A percentile compares a stretch with the other conserved stretches of the same genome.
phyloP scores from a whole-genome alignment of 2,888 invertebrate species.

The Brachyptera putata region DNA sequence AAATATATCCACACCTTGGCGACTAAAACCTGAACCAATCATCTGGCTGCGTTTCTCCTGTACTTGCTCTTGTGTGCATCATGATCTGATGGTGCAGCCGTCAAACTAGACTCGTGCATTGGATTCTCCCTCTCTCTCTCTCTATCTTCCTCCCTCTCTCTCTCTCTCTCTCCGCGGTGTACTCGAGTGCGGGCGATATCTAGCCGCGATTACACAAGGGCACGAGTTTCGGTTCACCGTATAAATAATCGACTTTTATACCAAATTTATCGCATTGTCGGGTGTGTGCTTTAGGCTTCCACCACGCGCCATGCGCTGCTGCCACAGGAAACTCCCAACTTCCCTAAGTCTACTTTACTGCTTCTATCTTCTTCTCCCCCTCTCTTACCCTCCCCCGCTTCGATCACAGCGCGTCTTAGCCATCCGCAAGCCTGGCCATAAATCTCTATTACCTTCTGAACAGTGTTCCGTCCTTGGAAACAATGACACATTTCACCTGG shows the following conservation, averaged over 20 bases:
- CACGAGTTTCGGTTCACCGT: constrained; percentile 1
- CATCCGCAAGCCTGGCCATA: constrained; percentile 20
- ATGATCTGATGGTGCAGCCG: too few relatives aligned
- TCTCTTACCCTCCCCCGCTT: constrained; percentile 28
- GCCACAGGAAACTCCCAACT: constrained; percentile 14
- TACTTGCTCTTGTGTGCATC: too few relatives aligned
- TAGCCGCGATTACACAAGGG: too few relatives aligned
- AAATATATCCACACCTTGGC: too few relatives aligned
- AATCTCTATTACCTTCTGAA: constrained; percentile 24
- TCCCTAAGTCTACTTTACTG: constrained; percentile 16
- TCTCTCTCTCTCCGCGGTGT: too few relatives aligned
- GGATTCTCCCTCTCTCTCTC: too few relatives aligned
- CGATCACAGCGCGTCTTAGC: constrained; percentile 18
- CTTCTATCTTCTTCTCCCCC: constrained; percentile 19
- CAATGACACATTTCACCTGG: constrained; percentile 22
- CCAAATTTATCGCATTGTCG: constrained; percentile 5
- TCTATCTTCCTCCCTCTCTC: too few relatives aligned
- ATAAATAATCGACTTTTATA: constrained; percentile 11
- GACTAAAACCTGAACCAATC: too few relatives aligned
- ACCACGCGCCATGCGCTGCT: too few relatives aligned
- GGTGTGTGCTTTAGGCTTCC: neutral
- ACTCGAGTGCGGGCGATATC: too few relatives aligned
- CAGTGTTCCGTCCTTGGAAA: constrained; percentile 20
- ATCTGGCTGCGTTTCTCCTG: too few relatives aligned
- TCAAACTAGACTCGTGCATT: too few relatives aligned